Evolutionary conservation across 1,140 invertebrate genomes (phyloP), one percentile per base, ranked within the genome.

Genomic region (Plectrocnemia conspersa): DNA sequence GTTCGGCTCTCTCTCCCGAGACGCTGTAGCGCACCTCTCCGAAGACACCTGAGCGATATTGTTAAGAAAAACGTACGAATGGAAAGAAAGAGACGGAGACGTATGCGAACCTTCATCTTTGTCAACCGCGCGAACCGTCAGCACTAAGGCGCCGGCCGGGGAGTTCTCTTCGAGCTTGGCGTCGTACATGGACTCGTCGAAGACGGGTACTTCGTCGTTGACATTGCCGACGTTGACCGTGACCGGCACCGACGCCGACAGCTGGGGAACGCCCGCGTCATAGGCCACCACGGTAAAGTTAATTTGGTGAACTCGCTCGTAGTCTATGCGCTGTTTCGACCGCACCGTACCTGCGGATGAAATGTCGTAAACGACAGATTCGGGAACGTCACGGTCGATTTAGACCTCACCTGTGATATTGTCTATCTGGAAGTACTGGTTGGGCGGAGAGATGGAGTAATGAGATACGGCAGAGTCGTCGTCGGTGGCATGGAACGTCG

Each of bases 121-220:
- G 67, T 95, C 89, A 0, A 70, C 70, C 6, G 89, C 89, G 49
- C 75, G 75, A 0, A 93, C 88, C 18, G 78, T 77, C 0, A 83
- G 69, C 0, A 91, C 80, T 4, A 76, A 74, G 1, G 84, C 87
- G 3, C 84, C 86, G 1, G 76, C 72, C 0, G 78, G 76, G 0
- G 86, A 80, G 65, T 93, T 89, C 71, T 95, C 92, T 1, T 77
- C 67, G 0, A 94, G 76, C 0, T 73, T 76, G 0, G 82, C 83
- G 23, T 81, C 79, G 66, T 94, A 94, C 5, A 75, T 70, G 6
- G 72, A 62, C 44, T 78, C 68, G 11, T 77, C 74, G 65, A 94
- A 96, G 29, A 81, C 75, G 0, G 92, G 92, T 67, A 84, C 81
- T 63, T 91, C 88, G 65, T 95, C 91, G 64, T 96, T 96, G 0